A percentile compares a stretch with the other conserved stretches of the same genome.
Conservation (phyloP, 2,113 vertebrate genomes). For the Stegostoma tigrinum region DNA sequence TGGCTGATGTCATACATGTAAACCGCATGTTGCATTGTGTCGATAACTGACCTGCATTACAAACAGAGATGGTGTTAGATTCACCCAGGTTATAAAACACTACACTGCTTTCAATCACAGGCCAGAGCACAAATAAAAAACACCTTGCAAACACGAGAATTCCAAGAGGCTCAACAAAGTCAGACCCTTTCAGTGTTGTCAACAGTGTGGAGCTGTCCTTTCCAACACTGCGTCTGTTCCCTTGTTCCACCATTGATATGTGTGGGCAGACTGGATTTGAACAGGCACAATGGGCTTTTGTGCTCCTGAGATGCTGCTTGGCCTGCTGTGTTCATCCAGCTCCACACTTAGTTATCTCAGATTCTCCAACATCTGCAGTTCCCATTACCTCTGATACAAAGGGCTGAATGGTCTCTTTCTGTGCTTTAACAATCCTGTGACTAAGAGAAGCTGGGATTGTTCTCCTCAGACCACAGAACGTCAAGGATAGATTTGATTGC, state of each 20-base stretch:
- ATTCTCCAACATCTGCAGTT: too few species aligned
- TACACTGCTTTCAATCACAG: too few species aligned
- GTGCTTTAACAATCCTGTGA: too few species aligned
- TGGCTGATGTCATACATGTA: conserved; percentile 94
- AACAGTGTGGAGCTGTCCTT: background rate
- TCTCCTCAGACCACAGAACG: background rate
- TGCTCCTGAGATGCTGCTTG: too few species aligned
- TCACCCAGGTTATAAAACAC: background rate
- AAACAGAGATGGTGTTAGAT: conserved; percentile 15
- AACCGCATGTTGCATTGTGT: conserved; percentile 90
- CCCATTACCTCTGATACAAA: too few species aligned
- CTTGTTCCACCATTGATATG: too few species aligned
- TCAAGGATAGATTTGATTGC: background rate
- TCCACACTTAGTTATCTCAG: too few species aligned
- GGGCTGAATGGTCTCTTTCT: too few species aligned
- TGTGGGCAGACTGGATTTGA: too few species aligned
- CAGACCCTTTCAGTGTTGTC: background rate
- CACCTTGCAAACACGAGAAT: background rate
- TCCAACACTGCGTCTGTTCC: too few species aligned
- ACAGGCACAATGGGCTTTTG: too few species aligned
- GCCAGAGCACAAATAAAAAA: background rate
- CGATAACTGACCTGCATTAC: conserved; percentile 67
- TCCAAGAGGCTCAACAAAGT: background rate
- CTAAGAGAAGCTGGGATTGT: background rate
- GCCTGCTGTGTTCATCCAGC: too few species aligned